Percentiles rank a stretch among this genome's conserved stretches.
Evolutionary conservation across 1,140 invertebrate genomes (phyloP).

Genomic region (Nephotettix cincticeps): DNA sequence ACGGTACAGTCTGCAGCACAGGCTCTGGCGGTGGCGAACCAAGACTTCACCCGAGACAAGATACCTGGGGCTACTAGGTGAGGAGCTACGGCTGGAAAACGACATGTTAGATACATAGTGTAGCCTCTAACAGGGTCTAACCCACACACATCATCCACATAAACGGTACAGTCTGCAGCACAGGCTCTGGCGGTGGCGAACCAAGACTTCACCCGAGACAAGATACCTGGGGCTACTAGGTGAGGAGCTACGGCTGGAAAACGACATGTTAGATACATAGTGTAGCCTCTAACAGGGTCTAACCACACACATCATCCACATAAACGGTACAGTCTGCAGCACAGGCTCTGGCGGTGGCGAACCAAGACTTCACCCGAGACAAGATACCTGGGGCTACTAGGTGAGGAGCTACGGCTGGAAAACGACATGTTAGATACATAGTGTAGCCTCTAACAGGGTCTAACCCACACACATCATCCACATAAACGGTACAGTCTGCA

Average conservation of each 20-base stretch:
- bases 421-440: too few relatives aligned
- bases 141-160: not conserved
- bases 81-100: not conserved
- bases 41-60: not conserved
- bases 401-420: too few relatives aligned
- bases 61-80: not conserved
- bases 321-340: not conserved
- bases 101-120: too few relatives aligned
- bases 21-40: not conserved
- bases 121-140: not conserved
- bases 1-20: not conserved
- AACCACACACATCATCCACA: not conserved
- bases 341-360: too few relatives aligned
- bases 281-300: not conserved
- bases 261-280: too few relatives aligned
- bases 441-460: not conserved
- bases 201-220: not conserved
- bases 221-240: too few relatives aligned
- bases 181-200: not conserved
- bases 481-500: not conserved
- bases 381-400: too few relatives aligned
- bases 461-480: not conserved
- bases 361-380: too few relatives aligned
- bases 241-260: too few relatives aligned
- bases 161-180: not conserved